Conservation (phyloP, 2,113 vertebrate species). For the Prinia subflava region DNA sequence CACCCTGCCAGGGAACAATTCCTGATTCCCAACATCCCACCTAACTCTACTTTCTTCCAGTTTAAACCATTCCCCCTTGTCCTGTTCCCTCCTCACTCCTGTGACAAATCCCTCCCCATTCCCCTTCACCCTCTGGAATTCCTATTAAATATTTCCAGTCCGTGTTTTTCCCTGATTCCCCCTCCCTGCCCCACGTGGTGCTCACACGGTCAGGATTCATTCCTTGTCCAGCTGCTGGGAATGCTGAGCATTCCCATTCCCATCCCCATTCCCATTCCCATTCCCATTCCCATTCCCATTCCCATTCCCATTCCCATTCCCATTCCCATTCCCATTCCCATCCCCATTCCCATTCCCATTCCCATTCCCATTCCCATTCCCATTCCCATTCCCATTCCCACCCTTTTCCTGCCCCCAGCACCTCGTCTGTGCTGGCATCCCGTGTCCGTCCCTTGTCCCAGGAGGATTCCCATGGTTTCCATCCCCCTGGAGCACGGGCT, state of each 20-base stretch:
- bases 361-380: no score
- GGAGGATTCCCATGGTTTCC: background rate
- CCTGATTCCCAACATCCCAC: background rate
- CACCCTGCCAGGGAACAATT: no score
- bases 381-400: no score
- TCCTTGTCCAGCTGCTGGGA: background rate
- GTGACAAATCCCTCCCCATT: background rate
- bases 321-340: no score
- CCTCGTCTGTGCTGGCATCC: background rate
- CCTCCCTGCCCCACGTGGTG: background rate
- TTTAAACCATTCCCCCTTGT: background rate
- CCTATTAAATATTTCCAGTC: background rate
- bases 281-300: no score
- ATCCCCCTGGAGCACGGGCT: background rate
- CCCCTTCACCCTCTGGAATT: background rate
- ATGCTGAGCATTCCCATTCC: background rate
- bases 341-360: no score
- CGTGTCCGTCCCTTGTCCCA: background rate
- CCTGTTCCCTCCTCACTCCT: background rate
- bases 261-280: no score
- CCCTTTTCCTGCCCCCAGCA: background rate
- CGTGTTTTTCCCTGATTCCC: accelerated
- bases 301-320: no score
- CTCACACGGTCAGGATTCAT: background rate
- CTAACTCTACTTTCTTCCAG: background rate